A percentile compares a stretch with the other conserved stretches of the same genome.
Evolutionary conservation across 2,888 invertebrate genomes (phyloP).

Genomic region (Falcaria lacertinaria): DNA sequence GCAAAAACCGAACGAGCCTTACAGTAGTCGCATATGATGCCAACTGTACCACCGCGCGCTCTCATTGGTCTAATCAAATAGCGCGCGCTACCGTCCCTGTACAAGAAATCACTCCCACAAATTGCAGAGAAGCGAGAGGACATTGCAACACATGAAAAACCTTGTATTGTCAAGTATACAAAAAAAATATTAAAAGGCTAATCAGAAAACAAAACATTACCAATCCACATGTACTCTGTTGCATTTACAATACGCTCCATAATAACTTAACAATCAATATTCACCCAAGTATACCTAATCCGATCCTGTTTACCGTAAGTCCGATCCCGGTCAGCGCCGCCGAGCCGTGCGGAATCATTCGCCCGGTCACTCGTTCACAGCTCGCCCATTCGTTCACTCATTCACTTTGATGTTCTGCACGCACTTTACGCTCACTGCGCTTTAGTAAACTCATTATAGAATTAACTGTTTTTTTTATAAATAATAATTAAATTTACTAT

Average conservation of each 20-base stretch:
- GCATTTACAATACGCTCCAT: background rate
- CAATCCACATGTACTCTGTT: too few species aligned
- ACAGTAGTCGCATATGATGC: too few species aligned
- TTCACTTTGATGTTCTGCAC: conserved; percentile 69
- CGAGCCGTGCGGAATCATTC: conserved; percentile 58
- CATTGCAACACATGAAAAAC: too few species aligned
- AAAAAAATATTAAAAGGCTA: too few species aligned
- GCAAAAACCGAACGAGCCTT: too few species aligned
- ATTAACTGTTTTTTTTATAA: conserved; percentile 34
- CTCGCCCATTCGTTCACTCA: conserved; percentile 43
- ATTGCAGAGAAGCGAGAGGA: too few species aligned
- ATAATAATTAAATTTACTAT: background rate
- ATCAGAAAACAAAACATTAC: too few species aligned
- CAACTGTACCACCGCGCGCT: too few species aligned
- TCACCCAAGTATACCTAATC: conserved; percentile 4
- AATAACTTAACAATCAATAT: background rate
- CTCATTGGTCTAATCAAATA: too few species aligned
- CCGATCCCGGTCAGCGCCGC: conserved; percentile 54
- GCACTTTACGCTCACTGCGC: conserved; percentile 61
- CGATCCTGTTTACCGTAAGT: conserved; percentile 2
- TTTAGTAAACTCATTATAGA: conserved; percentile 45
- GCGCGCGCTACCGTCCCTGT: too few species aligned
- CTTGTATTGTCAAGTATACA: too few species aligned
- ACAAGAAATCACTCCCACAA: too few species aligned
- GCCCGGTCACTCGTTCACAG: conserved; percentile 53